Evolutionary conservation across 2,888 invertebrate genomes (phyloP).

Genomic region (Alsophila aescularia): DNA sequence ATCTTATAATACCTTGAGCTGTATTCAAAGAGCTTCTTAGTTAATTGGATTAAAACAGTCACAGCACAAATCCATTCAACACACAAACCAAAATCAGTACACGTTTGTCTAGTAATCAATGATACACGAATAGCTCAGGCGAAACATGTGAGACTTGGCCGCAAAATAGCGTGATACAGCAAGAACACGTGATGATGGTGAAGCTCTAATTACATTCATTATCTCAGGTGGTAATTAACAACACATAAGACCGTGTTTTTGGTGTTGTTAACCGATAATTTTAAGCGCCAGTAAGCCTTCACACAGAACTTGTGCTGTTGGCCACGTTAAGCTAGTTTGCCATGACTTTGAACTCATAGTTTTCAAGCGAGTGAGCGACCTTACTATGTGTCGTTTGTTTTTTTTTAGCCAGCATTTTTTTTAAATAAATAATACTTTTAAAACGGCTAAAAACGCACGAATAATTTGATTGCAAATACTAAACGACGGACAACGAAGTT

Average conservation of each 20-base stretch:
- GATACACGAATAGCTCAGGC: conserved; percentile 48
- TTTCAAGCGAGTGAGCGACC: neutral
- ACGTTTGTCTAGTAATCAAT: conserved; percentile 45
- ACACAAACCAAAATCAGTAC: conserved; percentile 40
- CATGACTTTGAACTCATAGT: conserved; percentile 42
- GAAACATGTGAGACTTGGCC: conserved; percentile 47
- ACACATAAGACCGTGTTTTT: conserved; percentile 53
- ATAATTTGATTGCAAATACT: no score
- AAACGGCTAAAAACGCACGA: no score
- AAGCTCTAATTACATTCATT: conserved; percentile 72
- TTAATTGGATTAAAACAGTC: neutral
- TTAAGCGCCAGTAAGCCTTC: conserved; percentile 57
- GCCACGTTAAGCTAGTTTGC: conserved; percentile 50
- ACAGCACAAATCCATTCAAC: neutral
- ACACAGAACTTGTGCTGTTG: conserved; percentile 28
- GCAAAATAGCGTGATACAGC: conserved; percentile 60
- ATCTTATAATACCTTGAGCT: neutral
- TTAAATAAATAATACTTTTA: no score
- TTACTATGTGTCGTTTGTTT: no score
- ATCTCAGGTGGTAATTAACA: conserved; percentile 67
- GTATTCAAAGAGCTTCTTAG: neutral
- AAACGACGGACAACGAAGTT: no score
- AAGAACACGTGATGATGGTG: conserved; percentile 63
- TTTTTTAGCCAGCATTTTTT: no score
- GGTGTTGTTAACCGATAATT: conserved; percentile 52